Evolutionary conservation across 64 coral and sea anemone species (phyloP), one percentile per base, ranked within the genome.

Genomic region (Acropora tenuis): DNA sequence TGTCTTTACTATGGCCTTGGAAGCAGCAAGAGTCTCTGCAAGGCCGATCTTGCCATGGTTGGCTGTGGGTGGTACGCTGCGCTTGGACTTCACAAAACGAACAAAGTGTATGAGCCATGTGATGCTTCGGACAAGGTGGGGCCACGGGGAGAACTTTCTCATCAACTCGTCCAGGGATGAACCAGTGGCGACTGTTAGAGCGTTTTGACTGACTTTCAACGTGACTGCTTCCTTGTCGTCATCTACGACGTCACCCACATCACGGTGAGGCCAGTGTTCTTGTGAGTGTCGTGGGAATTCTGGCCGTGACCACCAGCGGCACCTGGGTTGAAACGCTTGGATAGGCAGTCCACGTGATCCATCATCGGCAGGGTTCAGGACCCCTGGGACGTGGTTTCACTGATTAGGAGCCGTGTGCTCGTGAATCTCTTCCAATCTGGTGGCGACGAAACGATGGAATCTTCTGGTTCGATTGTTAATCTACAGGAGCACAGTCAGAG

Each of bases 401-500:
- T 91, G 80, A 0, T 44, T 17, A 3, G 89, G 89, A 10, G 67
- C 41, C 0, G 79, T 74, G 48, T 72, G 15, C 13, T 91, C 89
- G 45, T 84, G 79, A 15, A 82, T 91, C 47, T 91, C 90, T 16
- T 84, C 52, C 3, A 91, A 10, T 6, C 80, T 80, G 48, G 66
- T 92, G 9, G 83, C 50, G 6, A 92, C 75, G 43, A 92, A 92
- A 1, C 41, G 90, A 18, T 84, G 52, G 46, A 92, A 92, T 50
- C 90, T 43, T 78, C 83, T 83, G 0, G 15, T 87, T 80, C 85
- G 72, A 17, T 92, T 92, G 6, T 79, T 92, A 49, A 92, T 79
- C 47, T 87, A 87, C n/a, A 79, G 80, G 2, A 92, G 47, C 1
- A 84, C 75, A 0, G 58, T 92, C 19, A 79, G 60, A 0, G 90